Base-by-base conservation (phyloP, 1,140 invertebrate species). In the Cydia pomonella region DNA sequence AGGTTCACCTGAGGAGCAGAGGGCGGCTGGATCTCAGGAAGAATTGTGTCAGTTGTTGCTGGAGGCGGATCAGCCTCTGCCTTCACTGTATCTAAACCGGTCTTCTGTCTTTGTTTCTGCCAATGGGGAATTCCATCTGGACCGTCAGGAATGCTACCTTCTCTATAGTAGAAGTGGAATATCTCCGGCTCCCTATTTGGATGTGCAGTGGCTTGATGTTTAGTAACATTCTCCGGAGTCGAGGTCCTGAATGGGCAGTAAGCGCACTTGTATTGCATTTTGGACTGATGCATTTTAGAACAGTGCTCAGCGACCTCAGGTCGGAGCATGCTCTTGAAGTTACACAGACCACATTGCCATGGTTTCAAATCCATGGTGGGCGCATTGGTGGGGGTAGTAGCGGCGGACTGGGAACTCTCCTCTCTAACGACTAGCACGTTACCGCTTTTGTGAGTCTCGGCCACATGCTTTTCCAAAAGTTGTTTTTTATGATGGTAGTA, bases 281-380 rank as follows among this genome's bases (percentile, higher is more conserved):
- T 95, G 1, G 96, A 94, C 23, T 94, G 93, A 78, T 97, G 96
- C 5, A 83, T 79, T 23, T 88, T 91, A 0, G 87, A 79, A 3
- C 94, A 94, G 78, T 97, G 96, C 0, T 91, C 84, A 0, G 93
- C 83, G 72, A 96, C 94, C 59, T 95, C 95, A 0, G 91, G 90
- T 47, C 95, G 95, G 0, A 94, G 94, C 23, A 94, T 87, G 74
- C 94, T 95, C 53, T 94, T 94, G 73, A 94, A 94, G 27, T 94
- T 93, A 75, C 96, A 97, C 13, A 96, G 80, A 64, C 95, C 95
- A 83, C 96, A 97, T 59, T 95, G 94, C 96, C 96, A 97, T 1
- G 95, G 93, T 77, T 95, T 95, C 2, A 92, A 76, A 72, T 92
- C 89, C 89, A 94, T 93, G n/a, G 90, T 89, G n/a, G 87, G 84